Conservation (phyloP, 2,888 invertebrate species). For the Tachina grossa region DNA sequence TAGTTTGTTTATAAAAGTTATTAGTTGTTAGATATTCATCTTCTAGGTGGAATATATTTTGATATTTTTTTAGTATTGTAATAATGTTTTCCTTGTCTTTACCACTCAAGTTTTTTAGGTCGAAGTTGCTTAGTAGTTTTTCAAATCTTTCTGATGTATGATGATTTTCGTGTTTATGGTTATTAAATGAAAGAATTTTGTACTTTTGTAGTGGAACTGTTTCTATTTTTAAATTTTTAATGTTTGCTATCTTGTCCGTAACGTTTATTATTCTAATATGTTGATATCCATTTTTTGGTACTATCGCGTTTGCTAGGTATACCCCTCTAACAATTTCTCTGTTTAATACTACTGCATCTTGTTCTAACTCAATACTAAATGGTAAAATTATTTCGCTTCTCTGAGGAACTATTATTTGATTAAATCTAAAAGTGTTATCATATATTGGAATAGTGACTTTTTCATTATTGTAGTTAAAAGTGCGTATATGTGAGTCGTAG, state of each 20-base stretch:
- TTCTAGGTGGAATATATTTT: background rate
- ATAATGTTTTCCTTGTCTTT: background rate
- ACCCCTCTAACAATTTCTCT: background rate
- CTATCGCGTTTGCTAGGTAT: background rate
- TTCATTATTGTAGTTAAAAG: background rate
- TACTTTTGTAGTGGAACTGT: background rate
- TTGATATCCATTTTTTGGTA: background rate
- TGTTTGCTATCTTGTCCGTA: too few relatives aligned
- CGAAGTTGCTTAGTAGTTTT: background rate
- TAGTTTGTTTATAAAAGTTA: background rate
- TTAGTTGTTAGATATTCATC: too few relatives aligned
- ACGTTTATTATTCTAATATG: background rate
- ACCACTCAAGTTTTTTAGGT: constrained; percentile 1
- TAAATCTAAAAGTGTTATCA: background rate
- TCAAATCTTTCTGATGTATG: background rate
- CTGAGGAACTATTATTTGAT: background rate
- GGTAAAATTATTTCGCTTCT: background rate
- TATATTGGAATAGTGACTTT: background rate
- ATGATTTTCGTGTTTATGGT: background rate
- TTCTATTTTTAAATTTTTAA: too few relatives aligned
- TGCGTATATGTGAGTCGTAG: background rate
- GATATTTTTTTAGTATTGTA: background rate
- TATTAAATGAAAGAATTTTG: background rate
- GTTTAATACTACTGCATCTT: background rate
- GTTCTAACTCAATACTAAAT: too few relatives aligned